Percentiles rank a stretch among this genome's conserved stretches.
phyloP scores from a whole-genome alignment of 2,797 vertebrate species.

The Bucorvus abyssinicus region DNA sequence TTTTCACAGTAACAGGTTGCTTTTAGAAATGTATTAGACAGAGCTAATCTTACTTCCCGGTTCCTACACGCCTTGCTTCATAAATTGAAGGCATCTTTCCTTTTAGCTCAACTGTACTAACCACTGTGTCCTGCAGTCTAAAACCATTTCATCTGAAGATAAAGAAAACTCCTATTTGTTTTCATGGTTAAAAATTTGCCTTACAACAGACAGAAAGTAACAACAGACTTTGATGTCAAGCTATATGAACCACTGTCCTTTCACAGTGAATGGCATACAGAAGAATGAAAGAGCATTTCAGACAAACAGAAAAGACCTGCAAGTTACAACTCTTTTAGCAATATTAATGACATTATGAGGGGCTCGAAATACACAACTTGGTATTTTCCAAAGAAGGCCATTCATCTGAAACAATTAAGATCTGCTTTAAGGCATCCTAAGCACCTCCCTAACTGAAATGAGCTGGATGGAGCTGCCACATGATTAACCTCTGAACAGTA shows the following conservation, averaged over 20 bases:
- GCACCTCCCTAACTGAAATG: neutral
- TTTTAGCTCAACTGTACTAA: neutral
- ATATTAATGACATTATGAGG: neutral
- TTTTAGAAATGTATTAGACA: neutral
- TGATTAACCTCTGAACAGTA: neutral
- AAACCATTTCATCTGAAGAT: neutral
- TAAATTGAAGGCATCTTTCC: neutral
- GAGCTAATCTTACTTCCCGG: neutral
- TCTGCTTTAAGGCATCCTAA: neutral
- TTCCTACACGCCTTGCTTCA: neutral
- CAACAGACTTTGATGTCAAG: neutral
- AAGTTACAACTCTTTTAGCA: neutral
- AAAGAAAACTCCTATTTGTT: constrained; percentile 14
- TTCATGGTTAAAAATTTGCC: constrained; percentile 17
- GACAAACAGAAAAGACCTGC: neutral
- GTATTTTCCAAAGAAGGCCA: neutral
- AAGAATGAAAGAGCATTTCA: neutral
- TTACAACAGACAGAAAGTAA: neutral
- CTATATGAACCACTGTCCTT: neutral
- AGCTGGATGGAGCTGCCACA: neutral
- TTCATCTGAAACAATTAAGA: neutral
- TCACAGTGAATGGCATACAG: neutral
- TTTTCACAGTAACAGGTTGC: neutral
- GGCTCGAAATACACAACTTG: neutral
- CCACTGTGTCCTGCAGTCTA: neutral